Conservation (phyloP, 2,797 vertebrate species). For the Acanthiza pusilla region DNA sequence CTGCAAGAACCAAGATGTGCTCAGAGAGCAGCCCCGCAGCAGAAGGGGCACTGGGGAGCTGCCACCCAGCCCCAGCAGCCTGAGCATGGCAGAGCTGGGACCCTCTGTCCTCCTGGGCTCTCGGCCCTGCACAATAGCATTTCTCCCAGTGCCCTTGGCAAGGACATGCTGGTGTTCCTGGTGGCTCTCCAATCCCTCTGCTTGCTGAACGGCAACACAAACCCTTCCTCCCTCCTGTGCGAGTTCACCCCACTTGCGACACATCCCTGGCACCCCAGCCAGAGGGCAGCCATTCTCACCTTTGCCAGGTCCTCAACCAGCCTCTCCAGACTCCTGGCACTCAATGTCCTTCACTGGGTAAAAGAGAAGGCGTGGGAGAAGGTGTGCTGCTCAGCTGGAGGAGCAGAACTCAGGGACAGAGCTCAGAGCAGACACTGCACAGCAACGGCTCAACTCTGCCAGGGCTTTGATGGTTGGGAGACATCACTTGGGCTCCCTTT, state of each 20-base stretch:
- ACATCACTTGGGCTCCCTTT: neutral
- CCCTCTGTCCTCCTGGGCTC: neutral
- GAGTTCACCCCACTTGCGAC: accelerated
- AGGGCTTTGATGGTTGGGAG: neutral
- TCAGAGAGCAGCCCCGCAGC: neutral
- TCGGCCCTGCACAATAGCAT: neutral
- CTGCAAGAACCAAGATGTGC: neutral
- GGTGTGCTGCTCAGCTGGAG: accelerated
- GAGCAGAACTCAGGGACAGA: neutral
- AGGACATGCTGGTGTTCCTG: neutral
- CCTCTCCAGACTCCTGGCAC: neutral
- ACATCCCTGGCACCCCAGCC: neutral
- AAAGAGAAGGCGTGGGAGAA: neutral
- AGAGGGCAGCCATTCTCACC: neutral
- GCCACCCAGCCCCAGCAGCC: neutral
- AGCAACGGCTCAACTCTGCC: accelerated
- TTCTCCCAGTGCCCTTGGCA: neutral
- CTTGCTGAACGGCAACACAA: neutral
- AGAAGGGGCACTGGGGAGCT: neutral
- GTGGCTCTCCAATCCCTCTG: neutral
- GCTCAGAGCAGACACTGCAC: neutral
- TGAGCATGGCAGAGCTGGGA: neutral
- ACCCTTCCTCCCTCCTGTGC: neutral
- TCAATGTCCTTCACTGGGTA: neutral
- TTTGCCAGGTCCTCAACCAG: neutral